Conservation (phyloP, 2,113 vertebrate species). For the Sardina pilchardus region DNA sequence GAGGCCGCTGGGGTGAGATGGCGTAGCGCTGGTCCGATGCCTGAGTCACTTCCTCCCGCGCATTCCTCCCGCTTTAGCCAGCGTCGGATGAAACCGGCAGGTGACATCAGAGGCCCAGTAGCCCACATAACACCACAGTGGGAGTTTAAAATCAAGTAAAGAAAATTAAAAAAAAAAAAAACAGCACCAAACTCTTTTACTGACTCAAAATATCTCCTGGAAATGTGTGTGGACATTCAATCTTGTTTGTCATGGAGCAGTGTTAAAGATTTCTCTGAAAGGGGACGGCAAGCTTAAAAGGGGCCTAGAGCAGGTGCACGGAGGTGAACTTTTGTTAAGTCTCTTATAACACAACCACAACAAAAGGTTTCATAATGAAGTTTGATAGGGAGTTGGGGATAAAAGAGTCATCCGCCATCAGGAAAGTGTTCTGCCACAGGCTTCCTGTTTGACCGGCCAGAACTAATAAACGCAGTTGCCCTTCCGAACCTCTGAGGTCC, state of each 20-base stretch:
- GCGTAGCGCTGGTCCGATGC: conserved; percentile 7
- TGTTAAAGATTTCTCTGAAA: background rate
- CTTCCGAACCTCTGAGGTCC: background rate
- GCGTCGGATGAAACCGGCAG: background rate
- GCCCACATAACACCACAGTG: background rate
- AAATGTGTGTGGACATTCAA: background rate
- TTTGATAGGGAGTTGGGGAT: background rate
- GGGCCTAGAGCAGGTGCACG: too few relatives aligned
- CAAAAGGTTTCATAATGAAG: background rate
- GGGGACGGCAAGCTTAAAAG: background rate
- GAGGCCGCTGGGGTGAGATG: conserved; percentile 12
- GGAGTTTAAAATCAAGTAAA: background rate
- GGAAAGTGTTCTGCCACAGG: background rate
- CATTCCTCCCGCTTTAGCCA: background rate
- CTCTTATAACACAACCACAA: background rate
- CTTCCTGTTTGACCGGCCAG: background rate
- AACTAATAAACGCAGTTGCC: background rate
- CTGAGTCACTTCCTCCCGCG: background rate
- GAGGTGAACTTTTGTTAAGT: too few relatives aligned
- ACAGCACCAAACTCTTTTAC: background rate
- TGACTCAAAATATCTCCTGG: background rate
- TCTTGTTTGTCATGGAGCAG: background rate
- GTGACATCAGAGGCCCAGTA: background rate
- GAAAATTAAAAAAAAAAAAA: background rate
- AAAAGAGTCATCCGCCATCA: background rate